Evolutionary conservation across 2,888 invertebrate genomes (phyloP).

Genomic region (Sussaba pulchella): DNA sequence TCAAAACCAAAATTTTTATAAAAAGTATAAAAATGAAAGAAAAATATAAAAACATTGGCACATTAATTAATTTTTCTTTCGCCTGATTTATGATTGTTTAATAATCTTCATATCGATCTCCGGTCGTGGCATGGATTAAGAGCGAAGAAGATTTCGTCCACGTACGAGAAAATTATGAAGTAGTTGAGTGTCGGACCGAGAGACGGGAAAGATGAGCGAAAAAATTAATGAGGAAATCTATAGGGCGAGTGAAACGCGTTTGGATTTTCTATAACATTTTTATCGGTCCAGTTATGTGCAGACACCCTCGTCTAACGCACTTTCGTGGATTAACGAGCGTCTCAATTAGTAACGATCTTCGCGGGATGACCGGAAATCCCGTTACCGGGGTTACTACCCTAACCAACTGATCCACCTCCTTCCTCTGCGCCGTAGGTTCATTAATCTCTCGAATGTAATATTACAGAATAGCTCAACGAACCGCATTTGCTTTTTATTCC

Average conservation of each 20-base stretch:
- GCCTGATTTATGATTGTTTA: no score
- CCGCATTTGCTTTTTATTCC: neutral
- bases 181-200: neutral
- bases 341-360: constrained; percentile 70
- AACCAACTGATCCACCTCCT: neutral
- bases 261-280: constrained; percentile 34
- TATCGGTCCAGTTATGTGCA: neutral
- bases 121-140: no score
- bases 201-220: constrained; percentile 18
- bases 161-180: neutral
- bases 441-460: neutral
- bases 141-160: neutral
- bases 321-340: constrained; percentile 66
- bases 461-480: constrained; percentile 14
- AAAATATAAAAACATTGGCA: no score
- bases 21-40: no score
- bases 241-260: constrained; percentile 12
- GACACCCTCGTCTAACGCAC: neutral
- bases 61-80: no score
- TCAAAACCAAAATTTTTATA: no score
- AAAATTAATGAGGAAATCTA: constrained; percentile 41
- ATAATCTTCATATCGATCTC: no score
- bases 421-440: neutral
- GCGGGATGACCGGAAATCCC: constrained; percentile 65
- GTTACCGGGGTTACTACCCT: constrained; percentile 5